Conservation (phyloP, 2,888 invertebrate species). For the Eupithecia abbreviata region DNA sequence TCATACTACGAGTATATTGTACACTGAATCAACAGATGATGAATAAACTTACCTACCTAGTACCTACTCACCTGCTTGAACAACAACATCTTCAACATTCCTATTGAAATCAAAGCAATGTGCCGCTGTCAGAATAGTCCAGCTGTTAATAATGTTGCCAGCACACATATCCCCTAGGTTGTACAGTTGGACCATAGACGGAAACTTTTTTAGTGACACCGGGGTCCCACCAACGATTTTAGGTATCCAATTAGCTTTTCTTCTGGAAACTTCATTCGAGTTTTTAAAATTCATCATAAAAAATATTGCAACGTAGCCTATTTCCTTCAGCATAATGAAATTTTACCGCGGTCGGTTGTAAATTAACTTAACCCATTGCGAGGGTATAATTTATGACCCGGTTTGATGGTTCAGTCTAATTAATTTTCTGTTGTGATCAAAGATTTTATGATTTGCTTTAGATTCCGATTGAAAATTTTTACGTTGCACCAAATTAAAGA, state of each 20-base stretch:
- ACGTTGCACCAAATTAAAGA: neutral
- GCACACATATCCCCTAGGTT: conserved; percentile 64
- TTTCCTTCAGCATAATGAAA: conserved; percentile 20
- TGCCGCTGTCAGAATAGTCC: conserved; percentile 65
- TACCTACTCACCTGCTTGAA: conserved; percentile 61
- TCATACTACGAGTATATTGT: neutral
- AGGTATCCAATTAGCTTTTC: conserved; percentile 23
- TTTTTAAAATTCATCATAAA: conserved; percentile 15
- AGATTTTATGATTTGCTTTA: conserved; percentile 42
- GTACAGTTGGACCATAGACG: conserved; percentile 62
- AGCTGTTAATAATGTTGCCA: conserved; percentile 65
- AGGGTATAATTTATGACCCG: conserved; percentile 14
- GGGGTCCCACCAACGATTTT: conserved; percentile 64
- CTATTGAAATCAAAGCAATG: conserved; percentile 66
- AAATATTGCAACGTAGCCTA: conserved; percentile 14
- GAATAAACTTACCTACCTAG: neutral
- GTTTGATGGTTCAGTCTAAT: conserved; percentile 23
- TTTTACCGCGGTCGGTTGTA: neutral
- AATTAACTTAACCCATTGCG: conserved; percentile 8
- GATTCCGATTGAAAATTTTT: conserved; percentile 36
- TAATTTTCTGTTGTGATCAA: conserved; percentile 45
- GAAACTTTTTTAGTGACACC: conserved; percentile 54
- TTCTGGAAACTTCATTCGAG: neutral
- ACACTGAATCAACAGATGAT: neutral
- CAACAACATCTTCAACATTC: conserved; percentile 54